Base-by-base conservation (phyloP, 2,113 vertebrate genomes). In the Atrichornis clamosus region DNA sequence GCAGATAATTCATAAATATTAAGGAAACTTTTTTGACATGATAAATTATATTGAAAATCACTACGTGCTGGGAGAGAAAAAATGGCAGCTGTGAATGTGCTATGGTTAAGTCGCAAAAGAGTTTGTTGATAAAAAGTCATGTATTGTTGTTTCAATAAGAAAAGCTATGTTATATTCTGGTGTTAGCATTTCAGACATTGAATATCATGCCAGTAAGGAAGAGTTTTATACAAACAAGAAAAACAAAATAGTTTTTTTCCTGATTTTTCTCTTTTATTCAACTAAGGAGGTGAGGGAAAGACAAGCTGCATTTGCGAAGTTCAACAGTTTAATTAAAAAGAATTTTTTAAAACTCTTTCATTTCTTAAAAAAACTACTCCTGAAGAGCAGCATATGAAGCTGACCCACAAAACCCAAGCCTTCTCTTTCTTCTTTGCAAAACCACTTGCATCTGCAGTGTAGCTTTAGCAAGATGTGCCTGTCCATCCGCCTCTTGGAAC, bases 1-100 rank as follows among this genome's bases (percentile, higher is more conserved):
- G 62, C 59, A 63, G 50, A 77, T 77, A 91, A 80, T 90, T 87
- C 47, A 56, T 86, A 95, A 80, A 70, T 90, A 70, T 84, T 90
- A 95, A 94, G 79, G 32, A 32, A 59, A 44, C n/a, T 19, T 46
- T 7, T 59, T 96, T 75, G 30, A 77, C 52, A 18, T 59, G 59
- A 88, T 83, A 81, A 73, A 90, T 47, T 0, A 79, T 69, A 35
- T 13, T 69, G 52, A 88, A 94, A 77, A 85, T 77, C 63, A 50
- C 55, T 55, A 1, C 59, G 15, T 69, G 39, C 27, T 65, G 67
- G 19, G 42, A 85, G 24, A 70, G 67, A 44, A 26, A 80, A 77
- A 80, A 88, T 44, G 56, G 72, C 56, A 89, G 46, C 52, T 78
- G 41, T 20, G 41, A 93, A 69, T 74, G 37, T 46, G 76, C 33